Percentiles rank a stretch among this genome's conserved stretches.
phyloP scores from a whole-genome alignment of 2,888 invertebrate genomes.

The Neoaliturus tenellus region DNA sequence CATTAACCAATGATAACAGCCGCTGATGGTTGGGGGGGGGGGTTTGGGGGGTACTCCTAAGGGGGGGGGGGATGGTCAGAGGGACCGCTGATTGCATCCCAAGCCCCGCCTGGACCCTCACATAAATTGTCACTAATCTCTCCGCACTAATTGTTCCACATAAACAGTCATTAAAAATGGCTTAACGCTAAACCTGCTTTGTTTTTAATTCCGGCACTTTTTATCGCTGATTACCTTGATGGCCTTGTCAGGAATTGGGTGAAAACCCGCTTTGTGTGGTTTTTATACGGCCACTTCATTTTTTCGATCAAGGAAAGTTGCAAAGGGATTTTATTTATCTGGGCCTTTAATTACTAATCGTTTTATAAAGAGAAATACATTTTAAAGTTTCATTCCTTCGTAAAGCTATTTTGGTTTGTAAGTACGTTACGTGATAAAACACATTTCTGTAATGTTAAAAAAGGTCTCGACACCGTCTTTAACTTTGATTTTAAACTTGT shows the following conservation, averaged over 20 bases:
- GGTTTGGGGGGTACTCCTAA: not conserved
- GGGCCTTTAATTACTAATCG: no score
- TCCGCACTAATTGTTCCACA: constrained; percentile 43
- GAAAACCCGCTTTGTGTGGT: not conserved
- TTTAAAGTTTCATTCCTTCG: no score
- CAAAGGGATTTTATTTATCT: no score
- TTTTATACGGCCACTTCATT: not conserved
- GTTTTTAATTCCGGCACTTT: constrained; percentile 24
- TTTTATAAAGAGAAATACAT: no score
- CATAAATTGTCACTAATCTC: constrained; percentile 53
- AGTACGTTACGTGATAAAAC: no score
- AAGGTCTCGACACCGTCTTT: no score
- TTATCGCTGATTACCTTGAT: constrained; percentile 16
- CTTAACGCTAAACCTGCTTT: constrained; percentile 23
- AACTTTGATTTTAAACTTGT: no score
- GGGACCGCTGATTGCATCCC: not conserved
- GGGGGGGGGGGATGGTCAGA: not conserved
- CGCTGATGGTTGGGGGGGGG: not conserved
- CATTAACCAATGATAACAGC: constrained; percentile 28
- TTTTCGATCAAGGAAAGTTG: no score
- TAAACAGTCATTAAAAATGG: constrained; percentile 51
- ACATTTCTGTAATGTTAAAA: no score
- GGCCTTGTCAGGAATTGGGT: not conserved
- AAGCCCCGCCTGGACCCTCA: constrained; percentile 22
- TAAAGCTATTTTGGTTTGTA: no score